Evolutionary conservation across 2,113 vertebrate species (phyloP).

Genomic region (Pedetes capensis): DNA sequence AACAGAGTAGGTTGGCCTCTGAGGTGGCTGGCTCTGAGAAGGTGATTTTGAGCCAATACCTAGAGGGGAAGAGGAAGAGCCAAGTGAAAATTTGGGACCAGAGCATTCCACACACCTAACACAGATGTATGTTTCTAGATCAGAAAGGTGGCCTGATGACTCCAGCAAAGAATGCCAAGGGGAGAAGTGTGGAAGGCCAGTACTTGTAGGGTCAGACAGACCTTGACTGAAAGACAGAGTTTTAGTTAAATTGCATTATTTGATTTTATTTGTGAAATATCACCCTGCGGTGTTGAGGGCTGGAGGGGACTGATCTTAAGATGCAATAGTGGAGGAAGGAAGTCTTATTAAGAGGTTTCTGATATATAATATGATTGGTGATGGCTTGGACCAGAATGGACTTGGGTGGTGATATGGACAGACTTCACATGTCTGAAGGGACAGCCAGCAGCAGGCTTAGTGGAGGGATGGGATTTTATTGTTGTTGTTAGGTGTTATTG

Average conservation of each 20-base stretch:
- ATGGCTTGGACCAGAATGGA: not conserved
- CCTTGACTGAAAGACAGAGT: not conserved
- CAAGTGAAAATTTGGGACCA: not conserved
- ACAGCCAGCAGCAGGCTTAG: not conserved
- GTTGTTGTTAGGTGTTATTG: too few species aligned
- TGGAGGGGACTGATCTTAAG: not conserved
- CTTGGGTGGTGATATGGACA: not conserved
- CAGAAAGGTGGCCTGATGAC: not conserved
- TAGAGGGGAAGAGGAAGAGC: not conserved
- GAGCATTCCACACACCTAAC: not conserved
- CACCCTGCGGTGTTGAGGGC: not conserved
- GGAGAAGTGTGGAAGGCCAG: not conserved
- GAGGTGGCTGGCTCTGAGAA: not conserved
- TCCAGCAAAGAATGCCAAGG: not conserved
- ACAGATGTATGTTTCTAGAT: not conserved
- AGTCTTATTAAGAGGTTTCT: not conserved
- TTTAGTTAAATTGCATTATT: not conserved
- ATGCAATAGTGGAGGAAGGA: not conserved
- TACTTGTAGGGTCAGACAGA: not conserved
- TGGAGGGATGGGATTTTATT: not conserved
- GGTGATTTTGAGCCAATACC: not conserved
- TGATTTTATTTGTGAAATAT: not conserved
- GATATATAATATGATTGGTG: not conserved
- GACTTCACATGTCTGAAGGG: not conserved
- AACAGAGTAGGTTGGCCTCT: not conserved